Evolutionary conservation across 2,888 invertebrate species (phyloP), one percentile per base, ranked within the genome.

Genomic region (Gortyna flavago): DNA sequence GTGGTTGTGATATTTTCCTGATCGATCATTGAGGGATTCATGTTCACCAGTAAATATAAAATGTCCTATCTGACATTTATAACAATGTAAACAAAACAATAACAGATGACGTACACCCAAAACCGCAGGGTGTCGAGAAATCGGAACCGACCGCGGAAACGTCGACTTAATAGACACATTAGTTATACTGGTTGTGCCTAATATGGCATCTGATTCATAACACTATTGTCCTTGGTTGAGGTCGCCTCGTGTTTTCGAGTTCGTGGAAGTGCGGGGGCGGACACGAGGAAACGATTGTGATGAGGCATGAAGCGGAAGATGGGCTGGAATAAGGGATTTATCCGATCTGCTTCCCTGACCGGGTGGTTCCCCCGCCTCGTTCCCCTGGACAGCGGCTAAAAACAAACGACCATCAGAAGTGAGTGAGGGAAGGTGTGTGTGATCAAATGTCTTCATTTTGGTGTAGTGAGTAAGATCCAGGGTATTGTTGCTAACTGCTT

Each of bases 161-260:
- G 72, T 81, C 81, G 57, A 9, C 72, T 75, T 78, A 81, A 65
- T 81, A 86, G 54, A 86, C 67, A 75, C 73, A 85, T 86, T 80
- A 75, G 68, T 77, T 87, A 79, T 70, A 67, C 70, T 70, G 76
- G 66, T 77, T 85, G 71, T 67, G 18, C 66, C 72, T 38, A 64
- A 76, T 81, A 62, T 72, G 73, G 81, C 41, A 35, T 25, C 29
- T 88, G 87, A 88, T 79, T 88, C 86, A 87, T 80, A 76, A 74
- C 32, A 81, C 41, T 11, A 48, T 13, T 29, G 75, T 61, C 81
- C 79, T 80, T 84, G 78, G 38, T 32, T 64, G 68, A 69, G 78
- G 69, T 76, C 54, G 81, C 68, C 25, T 44, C 59, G 38, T 38
- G 72, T 62, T 85, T 25, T 38, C 59, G 32, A 18, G 80, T 74